Evolutionary conservation across 2,888 invertebrate genomes (phyloP), one percentile per base, ranked within the genome.

Genomic region (Cheilosia urbana): DNA sequence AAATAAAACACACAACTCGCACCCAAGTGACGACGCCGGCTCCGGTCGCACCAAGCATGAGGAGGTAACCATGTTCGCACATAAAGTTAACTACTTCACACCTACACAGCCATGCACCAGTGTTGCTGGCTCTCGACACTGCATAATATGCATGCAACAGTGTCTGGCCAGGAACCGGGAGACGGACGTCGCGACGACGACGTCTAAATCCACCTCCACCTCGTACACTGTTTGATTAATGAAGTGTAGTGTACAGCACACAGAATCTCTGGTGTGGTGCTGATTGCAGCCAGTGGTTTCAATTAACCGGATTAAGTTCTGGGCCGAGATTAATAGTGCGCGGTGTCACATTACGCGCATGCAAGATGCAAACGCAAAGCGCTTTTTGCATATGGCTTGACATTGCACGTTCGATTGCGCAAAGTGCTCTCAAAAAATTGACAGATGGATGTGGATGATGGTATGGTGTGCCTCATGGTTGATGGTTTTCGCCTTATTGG

Each of bases 231-330:
- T 57, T 81, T 69, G 66, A 81, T 76, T 63, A 71, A 81, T 85
- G 72, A 85, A 85, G 81, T 77, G 55, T 45, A 62, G 76, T 17
- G 76, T 68, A 76, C 53, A 34, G 34, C 11, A 34, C 34, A 42
- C 34, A 42, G 55, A 78, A 51, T 63, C 42, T 73, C 40, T 72
- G 11, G 19, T 24, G 30, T 11, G 55, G 49, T 42, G 60, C 55
- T 58, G 73, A 79, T 51, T 84, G 58, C 75, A 65, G 30, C 69
- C 76, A 80, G 62, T 72, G 76, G 68, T 68, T 72, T 72, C 76
- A 66, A 77, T 85, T 85, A 81, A 68, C 71, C 71, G 60, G 83
- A 78, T 83, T 83, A 79, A 66, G 82, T 83, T 81, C 76, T 85
- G 49, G 62, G 62, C 24, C 11, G 62, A 66, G 76, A 81, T 85